Evolutionary conservation across 2,888 invertebrate species (phyloP), one percentile per base, ranked within the genome.

Genomic region (Parnassius apollo): DNA sequence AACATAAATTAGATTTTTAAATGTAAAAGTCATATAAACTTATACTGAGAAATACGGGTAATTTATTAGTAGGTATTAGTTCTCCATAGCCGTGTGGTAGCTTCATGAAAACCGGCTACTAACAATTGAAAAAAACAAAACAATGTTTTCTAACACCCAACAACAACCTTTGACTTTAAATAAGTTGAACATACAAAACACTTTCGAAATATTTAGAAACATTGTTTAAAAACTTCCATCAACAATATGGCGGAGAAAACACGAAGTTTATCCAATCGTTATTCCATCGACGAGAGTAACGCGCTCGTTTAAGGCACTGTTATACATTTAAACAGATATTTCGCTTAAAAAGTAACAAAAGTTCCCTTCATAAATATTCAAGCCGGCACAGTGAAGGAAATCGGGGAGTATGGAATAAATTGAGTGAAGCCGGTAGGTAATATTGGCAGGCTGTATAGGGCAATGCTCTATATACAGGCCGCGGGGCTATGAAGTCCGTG

Each of bases 341-440:
- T 78, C 76, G 75, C 76, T 77, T 77, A 75, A 77, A 81, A 81
- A 77, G 77, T 77, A 78, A 80, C 76, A 77, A 82, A 83, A 85
- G 78, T 82, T 78, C 68, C 74, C 71, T 81, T 83, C 82, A 85
- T 86, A 83, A 86, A 86, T 85, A 85, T 86, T 85, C 83, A 84
- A 71, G 69, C 70, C 67, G 69, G 71, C 71, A 73, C 72, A 69
- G 70, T 69, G 69, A 73, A 77, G 77, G 75, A 81, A 83, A 83
- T 82, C 80, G 78, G 77, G 84, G 82, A 80, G 80, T 76, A 74
- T 74, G 69, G 80, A 82, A 82, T 81, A 84, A 82, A 84, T 85
- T 82, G 77, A 78, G 76, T 70, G 66, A 71, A 74, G 75, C 72
- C 71, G 75, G 78, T 75, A 77, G 75, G 78, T 75, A 77, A 80